Evolutionary conservation across 1,140 invertebrate genomes (phyloP).

Genomic region (Drosophila pallidifrons): DNA sequence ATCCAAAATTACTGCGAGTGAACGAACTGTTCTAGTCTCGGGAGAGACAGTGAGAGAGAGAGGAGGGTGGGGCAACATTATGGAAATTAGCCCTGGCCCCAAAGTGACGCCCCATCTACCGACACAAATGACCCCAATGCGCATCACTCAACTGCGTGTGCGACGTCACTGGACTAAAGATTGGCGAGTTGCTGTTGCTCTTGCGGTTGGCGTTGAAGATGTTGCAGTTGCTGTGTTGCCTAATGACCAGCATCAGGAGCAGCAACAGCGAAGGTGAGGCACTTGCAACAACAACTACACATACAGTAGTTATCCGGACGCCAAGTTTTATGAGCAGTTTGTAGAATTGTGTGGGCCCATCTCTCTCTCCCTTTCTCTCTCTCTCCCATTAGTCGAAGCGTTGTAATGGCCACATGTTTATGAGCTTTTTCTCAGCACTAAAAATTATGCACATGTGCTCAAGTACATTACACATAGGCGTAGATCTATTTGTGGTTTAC

Average conservation of each 20-base stretch:
- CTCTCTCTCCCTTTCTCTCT: neutral
- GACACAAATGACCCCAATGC: slow-evolving; percentile 66
- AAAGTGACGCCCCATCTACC: slow-evolving; percentile 72
- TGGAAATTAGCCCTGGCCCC: slow-evolving; percentile 74
- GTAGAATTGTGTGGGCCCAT: slow-evolving; percentile 42
- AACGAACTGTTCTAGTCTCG: slow-evolving; percentile 53
- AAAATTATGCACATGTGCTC: slow-evolving; percentile 55
- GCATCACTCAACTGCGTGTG: slow-evolving; percentile 62
- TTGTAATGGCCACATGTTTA: slow-evolving; percentile 75
- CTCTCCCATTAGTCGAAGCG: slow-evolving; percentile 61
- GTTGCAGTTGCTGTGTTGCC: slow-evolving; percentile 18
- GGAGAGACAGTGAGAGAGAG: neutral
- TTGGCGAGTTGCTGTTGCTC: neutral
- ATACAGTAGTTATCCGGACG: slow-evolving; percentile 26
- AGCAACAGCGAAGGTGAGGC: slow-evolving; percentile 39
- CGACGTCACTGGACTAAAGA: slow-evolving; percentile 25
- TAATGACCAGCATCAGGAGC: slow-evolving; percentile 65
- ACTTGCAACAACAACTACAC: slow-evolving; percentile 47
- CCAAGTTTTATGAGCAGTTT: slow-evolving; percentile 61
- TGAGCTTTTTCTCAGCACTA: slow-evolving; percentile 61
- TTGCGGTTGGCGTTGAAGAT: neutral
- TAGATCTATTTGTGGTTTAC: slow-evolving; percentile 31
- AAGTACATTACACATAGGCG: slow-evolving; percentile 40
- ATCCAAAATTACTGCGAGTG: slow-evolving; percentile 35
- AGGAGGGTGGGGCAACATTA: slow-evolving; percentile 45